Percentiles rank a stretch among this genome's conserved stretches.
Conservation (phyloP, 2,797 vertebrate species). For the Enteromius radiatus region DNA sequence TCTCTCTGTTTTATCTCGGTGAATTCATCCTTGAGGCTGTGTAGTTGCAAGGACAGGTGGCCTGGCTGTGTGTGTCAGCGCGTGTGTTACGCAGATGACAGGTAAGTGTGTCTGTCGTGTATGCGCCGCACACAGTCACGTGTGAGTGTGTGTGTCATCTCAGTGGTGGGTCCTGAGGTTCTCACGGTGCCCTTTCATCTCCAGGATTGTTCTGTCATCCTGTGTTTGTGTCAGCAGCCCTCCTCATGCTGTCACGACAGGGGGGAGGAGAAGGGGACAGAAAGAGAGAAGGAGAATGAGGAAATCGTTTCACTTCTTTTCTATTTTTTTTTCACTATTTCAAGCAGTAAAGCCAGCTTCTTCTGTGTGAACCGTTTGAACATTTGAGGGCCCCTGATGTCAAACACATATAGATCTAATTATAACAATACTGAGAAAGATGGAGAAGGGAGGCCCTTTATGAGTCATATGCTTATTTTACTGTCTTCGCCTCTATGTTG, state of each 20-base stretch:
- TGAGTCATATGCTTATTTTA: slow-evolving; percentile 42
- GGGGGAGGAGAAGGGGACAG: slow-evolving; percentile 4
- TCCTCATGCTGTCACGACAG: slow-evolving; percentile 27
- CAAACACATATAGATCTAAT: slow-evolving; percentile 3
- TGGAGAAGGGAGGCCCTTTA: slow-evolving; percentile 8
- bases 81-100: slow-evolving; percentile 38
- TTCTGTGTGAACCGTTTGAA: neutral
- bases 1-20: slow-evolving; percentile 24
- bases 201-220: slow-evolving; percentile 51
- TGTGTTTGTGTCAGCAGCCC: slow-evolving; percentile 53
- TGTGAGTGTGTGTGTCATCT: slow-evolving; percentile 43
- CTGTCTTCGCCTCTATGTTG: slow-evolving; percentile 28
- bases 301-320: neutral
- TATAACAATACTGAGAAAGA: neutral
- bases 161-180: slow-evolving; percentile 53
- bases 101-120: slow-evolving; percentile 28
- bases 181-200: slow-evolving; percentile 53
- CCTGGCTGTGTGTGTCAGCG: slow-evolving; percentile 20
- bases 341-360: neutral
- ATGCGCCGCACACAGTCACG: slow-evolving; percentile 8
- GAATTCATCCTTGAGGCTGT: slow-evolving; percentile 40
- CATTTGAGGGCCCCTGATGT: neutral
- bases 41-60: slow-evolving; percentile 53
- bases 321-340: neutral
- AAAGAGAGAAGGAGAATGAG: slow-evolving; percentile 11